phyloP scores from a whole-genome alignment of 2,888 invertebrate species.

The Pristionchus exspectatus region DNA sequence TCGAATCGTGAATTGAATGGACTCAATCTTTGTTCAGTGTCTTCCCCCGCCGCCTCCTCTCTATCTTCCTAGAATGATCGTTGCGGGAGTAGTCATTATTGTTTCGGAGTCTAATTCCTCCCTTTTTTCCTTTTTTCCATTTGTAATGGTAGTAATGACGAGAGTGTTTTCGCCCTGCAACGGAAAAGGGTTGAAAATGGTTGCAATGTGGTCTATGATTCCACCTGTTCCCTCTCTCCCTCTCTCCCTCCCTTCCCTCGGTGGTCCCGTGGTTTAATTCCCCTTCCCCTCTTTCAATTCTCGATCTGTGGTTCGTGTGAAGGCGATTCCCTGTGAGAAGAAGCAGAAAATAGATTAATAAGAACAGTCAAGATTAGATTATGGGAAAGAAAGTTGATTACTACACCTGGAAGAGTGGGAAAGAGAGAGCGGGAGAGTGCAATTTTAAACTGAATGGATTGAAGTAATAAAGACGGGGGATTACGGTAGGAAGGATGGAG shows the following conservation, averaged over 20 bases:
- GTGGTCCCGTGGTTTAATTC: not conserved
- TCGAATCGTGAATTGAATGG: not conserved
- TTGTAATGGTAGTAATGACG: not conserved
- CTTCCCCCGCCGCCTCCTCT: constrained; percentile 19
- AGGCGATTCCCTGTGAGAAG: not conserved
- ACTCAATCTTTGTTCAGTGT: not conserved
- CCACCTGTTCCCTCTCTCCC: not conserved
- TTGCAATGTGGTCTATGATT: not conserved
- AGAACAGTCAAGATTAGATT: constrained; percentile 1
- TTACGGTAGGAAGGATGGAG: not conserved
- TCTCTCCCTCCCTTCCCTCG: not conserved
- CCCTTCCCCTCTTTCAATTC: not conserved
- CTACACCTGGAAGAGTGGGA: not conserved
- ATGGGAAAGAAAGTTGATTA: not conserved
- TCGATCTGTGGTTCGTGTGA: not conserved
- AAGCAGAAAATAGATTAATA: not conserved
- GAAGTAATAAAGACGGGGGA: not conserved
- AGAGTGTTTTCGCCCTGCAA: not conserved
- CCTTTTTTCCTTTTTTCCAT: not conserved
- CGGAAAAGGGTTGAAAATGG: not conserved
- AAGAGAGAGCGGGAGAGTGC: not conserved
- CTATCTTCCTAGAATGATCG: not conserved
- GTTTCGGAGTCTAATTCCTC: not conserved
- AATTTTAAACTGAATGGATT: not conserved
- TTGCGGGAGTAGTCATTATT: not conserved